Base-by-base conservation (phyloP, 2,797 vertebrate genomes). In the Ceyx erithaca region DNA sequence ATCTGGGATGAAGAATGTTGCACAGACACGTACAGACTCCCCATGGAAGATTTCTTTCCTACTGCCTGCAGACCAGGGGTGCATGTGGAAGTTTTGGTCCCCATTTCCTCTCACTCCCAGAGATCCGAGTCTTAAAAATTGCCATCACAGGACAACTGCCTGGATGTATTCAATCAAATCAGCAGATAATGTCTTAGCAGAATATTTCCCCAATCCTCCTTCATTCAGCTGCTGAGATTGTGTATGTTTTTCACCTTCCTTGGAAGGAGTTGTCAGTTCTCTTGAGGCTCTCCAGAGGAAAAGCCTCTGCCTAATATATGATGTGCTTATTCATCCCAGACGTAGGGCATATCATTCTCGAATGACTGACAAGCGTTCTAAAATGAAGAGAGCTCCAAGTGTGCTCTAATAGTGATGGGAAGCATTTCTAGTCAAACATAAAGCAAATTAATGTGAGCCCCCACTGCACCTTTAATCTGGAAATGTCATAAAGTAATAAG, bases 341-440 rank as follows among this genome's bases (percentile, higher is more conserved):
- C 92, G 22, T 61, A 85, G 92, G 96, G 96, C 97, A 96, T 95
- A 96, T 97, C 97, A 97, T 97, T 98, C 97, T 98, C 95, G 31
- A 97, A 97, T 98, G 98, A 98, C 97, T 98, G 98, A 98, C 98
- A 98, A 98, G 97, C 97, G 85, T 96, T 97, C 93, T 97, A 91
- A 98, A 98, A 98, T 98, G 97, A 98, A 98, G 97, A 97, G 97
- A 96, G 95, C 94, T 97, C 73, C 7, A 96, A 97, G 95, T 97
- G 95, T 96, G 96, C 97, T 97, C 97, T 97, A 95, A 96, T 95
- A 96, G 97, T 94, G 96, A 97, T 92, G 96, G 97, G 97, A 98
- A 97, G 96, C 96, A 97, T 97, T 97, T 97, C 97, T 98, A 98
- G 97, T 98, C 98, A 98, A 98, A 98, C 98, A 98, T 97, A 98